phyloP scores from a whole-genome alignment of 2,113 vertebrate genomes.

The Acanthochromis polyacanthus region DNA sequence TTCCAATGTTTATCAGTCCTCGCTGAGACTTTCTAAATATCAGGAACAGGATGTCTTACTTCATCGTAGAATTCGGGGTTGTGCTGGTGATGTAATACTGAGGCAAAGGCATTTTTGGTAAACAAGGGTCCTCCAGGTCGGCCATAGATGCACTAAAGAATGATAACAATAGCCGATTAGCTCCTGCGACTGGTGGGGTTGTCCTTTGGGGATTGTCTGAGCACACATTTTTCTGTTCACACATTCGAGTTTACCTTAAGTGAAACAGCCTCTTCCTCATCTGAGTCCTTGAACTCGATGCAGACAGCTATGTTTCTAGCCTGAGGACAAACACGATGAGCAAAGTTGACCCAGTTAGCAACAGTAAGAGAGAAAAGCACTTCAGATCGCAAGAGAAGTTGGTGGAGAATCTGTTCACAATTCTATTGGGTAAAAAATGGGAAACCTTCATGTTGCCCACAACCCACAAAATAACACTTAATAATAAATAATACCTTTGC shows the following conservation, averaged over 20 bases:
- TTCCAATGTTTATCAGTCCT: neutral
- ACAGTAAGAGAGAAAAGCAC: neutral
- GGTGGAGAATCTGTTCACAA: neutral
- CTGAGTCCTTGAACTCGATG: constrained; percentile 96
- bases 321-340: constrained; percentile 77
- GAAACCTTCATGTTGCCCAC: neutral
- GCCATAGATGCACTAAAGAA: constrained; percentile 94
- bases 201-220: neutral
- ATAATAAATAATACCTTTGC: constrained; percentile 87
- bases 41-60: constrained; percentile 79
- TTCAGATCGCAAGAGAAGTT: neutral
- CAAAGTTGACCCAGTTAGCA: constrained; percentile 4
- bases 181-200: neutral
- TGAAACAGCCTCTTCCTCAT: constrained; percentile 94
- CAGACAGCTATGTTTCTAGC: constrained; percentile 97
- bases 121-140: constrained; percentile 93
- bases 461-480: neutral
- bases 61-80: constrained; percentile 99
- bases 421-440: neutral
- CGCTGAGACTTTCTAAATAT: neutral
- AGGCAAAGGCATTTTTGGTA: constrained; percentile 91
- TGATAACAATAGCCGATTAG: constrained; percentile 14
- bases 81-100: constrained; percentile 97
- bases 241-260: constrained; percentile 88
- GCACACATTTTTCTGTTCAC: neutral